These are phyloP conservation scores for Sturmia bella DNA, from an alignment of 2,888 invertebrate genomes.

Conservation along the genomic window DNA sequence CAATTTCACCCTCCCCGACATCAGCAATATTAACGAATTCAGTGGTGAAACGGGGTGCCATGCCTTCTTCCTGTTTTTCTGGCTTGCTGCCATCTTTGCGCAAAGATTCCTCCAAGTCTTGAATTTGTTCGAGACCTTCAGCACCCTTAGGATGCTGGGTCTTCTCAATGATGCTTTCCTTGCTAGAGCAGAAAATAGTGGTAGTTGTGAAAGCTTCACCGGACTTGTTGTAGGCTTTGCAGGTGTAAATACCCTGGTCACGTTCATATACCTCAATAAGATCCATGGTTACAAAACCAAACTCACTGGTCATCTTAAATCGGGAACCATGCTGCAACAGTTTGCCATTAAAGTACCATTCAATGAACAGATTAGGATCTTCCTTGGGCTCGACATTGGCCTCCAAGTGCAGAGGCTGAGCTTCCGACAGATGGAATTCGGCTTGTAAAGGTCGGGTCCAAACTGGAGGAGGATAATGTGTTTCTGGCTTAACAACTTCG, in stretches of 20 bases:
- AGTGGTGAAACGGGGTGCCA: constrained; percentile 93
- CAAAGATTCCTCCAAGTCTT: constrained; percentile 93
- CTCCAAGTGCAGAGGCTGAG: constrained; percentile 94
- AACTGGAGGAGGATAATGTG: constrained; percentile 91
- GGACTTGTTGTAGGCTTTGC: constrained; percentile 92
- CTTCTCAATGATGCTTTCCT: constrained; percentile 91
- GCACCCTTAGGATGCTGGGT: constrained; percentile 98
- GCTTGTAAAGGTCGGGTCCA: constrained; percentile 92
- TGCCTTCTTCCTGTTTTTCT: constrained; percentile 89
- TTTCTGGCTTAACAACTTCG: constrained; percentile 87
- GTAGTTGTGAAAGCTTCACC: constrained; percentile 97
- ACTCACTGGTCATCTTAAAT: constrained; percentile 96
- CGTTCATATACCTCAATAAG: constrained; percentile 95
- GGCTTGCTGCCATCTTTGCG: constrained; percentile 87
- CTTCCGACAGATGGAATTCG: constrained; percentile 91
- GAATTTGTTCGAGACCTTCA: constrained; percentile 94
- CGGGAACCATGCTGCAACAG: constrained; percentile 92
- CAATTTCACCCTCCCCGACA: constrained; percentile 96
- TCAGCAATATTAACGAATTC: constrained; percentile 92
- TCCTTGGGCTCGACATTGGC: constrained; percentile 97
- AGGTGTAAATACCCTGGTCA: constrained; percentile 96
- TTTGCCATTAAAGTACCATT: constrained; percentile 97
- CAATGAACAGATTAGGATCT: constrained; percentile 94
- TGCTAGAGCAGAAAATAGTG: constrained; percentile 91
- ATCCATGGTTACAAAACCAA: constrained; percentile 97